Evolutionary conservation across 2,113 vertebrate genomes (phyloP).

Genomic region (Podarcis raffonei): DNA sequence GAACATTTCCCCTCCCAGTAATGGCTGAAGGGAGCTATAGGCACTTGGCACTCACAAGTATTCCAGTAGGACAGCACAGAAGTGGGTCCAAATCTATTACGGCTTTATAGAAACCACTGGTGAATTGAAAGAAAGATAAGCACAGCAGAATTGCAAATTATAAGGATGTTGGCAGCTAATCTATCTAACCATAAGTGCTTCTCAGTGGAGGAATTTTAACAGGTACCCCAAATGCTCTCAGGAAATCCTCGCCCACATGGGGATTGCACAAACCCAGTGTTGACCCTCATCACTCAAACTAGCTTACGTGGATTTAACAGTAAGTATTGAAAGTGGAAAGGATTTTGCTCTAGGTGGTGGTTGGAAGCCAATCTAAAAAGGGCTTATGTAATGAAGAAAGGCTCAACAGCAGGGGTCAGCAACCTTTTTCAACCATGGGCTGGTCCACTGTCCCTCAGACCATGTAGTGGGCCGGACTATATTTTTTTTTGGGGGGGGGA

Average conservation of each 20-base stretch:
- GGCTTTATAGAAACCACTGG: too few species aligned
- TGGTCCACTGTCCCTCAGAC: too few species aligned
- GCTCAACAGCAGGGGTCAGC: neutral
- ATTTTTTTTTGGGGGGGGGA: too few species aligned
- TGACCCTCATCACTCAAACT: neutral
- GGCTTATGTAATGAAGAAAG: neutral
- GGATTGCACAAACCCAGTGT: neutral
- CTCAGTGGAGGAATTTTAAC: neutral
- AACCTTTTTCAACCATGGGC: too few species aligned
- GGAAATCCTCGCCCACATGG: neutral
- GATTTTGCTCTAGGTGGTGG: neutral
- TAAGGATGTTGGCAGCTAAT: neutral
- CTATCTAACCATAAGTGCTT: neutral
- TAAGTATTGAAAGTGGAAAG: neutral
- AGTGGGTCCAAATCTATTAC: too few species aligned
- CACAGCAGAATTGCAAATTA: too few species aligned
- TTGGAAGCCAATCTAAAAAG: neutral
- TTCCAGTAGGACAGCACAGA: too few species aligned
- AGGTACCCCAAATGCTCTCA: neutral
- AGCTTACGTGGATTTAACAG: neutral
- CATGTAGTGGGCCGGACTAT: too few species aligned
- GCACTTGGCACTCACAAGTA: too few species aligned
- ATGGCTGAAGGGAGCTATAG: too few species aligned
- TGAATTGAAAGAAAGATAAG: too few species aligned
- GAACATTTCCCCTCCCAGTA: too few species aligned